These are phyloP conservation scores for Pseudomugil tenellus DNA, from an alignment of 2,797 vertebrate species.

Conservation along the genomic window DNA sequence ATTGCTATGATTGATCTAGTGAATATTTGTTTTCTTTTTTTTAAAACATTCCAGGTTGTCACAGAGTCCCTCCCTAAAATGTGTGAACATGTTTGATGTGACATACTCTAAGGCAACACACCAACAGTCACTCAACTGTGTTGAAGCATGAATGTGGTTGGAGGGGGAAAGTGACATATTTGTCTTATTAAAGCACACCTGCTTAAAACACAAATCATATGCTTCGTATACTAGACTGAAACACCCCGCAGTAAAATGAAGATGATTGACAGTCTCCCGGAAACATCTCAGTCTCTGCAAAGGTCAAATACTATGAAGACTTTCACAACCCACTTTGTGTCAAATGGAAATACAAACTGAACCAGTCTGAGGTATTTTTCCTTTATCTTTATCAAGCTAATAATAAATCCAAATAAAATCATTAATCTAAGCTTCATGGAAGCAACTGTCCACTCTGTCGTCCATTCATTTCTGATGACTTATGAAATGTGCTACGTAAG, in stretches of 20 bases:
- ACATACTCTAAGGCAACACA: background rate
- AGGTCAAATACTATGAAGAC: background rate
- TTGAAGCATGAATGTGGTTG: background rate
- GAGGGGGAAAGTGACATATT: background rate
- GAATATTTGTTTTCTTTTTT: background rate
- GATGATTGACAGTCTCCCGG: background rate
- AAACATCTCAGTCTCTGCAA: background rate
- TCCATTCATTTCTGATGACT: no score
- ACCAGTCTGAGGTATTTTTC: no score
- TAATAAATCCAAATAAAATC: no score
- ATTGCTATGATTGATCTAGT: background rate
- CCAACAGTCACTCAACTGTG: background rate
- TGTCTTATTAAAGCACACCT: slow-evolving; percentile 8
- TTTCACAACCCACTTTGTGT: background rate
- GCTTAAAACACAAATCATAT: background rate
- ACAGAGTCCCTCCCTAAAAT: slow-evolving; percentile 23
- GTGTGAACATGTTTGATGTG: background rate
- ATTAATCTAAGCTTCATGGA: no score
- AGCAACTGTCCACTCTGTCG: no score
- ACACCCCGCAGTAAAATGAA: background rate
- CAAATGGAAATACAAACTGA: no score
- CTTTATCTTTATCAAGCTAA: no score
- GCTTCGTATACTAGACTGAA: background rate
- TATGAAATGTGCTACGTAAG: no score
- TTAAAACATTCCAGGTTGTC: slow-evolving; percentile 7